These are phyloP conservation scores for Brachionichthys hirsutus DNA, from an alignment of 2,113 vertebrate species.

Conservation along the genomic window DNA sequence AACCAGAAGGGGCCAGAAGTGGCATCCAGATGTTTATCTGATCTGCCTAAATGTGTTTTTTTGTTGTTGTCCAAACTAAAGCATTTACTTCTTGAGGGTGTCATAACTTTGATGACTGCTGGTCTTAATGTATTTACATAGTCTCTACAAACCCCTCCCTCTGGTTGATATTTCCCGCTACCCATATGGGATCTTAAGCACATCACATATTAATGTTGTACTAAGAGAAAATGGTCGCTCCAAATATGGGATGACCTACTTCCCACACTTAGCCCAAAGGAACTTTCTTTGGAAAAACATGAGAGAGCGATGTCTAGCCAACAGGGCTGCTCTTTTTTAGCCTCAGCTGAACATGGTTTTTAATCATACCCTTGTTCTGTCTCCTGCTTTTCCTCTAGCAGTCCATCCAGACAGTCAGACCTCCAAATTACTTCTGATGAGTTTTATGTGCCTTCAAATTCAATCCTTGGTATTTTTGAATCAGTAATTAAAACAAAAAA, in stretches of 20 bases:
- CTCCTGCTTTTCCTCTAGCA: background rate
- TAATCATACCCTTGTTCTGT: conserved; percentile 48
- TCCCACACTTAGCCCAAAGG: conserved; percentile 74
- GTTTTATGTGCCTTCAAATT: too few relatives aligned
- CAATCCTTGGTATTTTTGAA: too few relatives aligned
- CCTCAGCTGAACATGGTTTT: conserved; percentile 51
- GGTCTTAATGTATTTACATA: conserved; percentile 48
- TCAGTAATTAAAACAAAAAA: background rate
- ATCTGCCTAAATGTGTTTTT: too few relatives aligned
- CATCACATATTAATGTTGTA: conserved; percentile 77
- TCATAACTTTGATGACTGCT: conserved; percentile 24
- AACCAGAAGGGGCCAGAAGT: too few relatives aligned
- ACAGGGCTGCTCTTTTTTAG: conserved; percentile 58
- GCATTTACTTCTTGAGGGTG: conserved; percentile 11
- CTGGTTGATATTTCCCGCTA: conserved; percentile 56
- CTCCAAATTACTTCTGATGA: background rate
- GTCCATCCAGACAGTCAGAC: conserved; percentile 2
- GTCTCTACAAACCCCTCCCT: conserved; percentile 43
- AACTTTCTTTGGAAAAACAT: conserved; percentile 70
- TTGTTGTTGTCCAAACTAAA: too few relatives aligned
- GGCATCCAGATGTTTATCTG: too few relatives aligned
- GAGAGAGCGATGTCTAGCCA: conserved; percentile 65
- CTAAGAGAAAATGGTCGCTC: conserved; percentile 73
- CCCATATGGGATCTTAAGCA: conserved; percentile 64
- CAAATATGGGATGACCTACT: conserved; percentile 76